Percentiles rank a stretch among this genome's conserved stretches.
These are phyloP conservation scores for Microtus pennsylvanicus DNA, from an alignment of 2,113 vertebrate species.

Conservation along the genomic window DNA sequence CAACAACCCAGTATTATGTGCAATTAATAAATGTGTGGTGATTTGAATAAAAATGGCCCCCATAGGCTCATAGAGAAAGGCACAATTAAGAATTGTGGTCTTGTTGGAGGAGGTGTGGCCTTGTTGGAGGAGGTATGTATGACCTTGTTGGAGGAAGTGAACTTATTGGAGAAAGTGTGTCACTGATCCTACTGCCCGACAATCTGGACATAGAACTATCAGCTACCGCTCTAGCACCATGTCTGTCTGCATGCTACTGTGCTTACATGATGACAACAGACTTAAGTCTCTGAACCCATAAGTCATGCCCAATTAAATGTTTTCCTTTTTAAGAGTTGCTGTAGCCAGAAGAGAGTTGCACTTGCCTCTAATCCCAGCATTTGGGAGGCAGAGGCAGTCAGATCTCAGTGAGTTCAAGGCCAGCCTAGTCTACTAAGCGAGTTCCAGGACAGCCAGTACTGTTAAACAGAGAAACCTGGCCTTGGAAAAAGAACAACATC, in stretches of 20 bases:
- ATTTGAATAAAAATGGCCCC: not conserved
- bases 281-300: not conserved
- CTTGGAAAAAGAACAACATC: too few relatives aligned
- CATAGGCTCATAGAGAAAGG: not conserved
- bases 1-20: not conserved
- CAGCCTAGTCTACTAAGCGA: too few relatives aligned
- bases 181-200: not conserved
- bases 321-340: not conserved
- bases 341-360: too few relatives aligned
- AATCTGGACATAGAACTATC: not conserved
- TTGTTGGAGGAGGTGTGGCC: not conserved
- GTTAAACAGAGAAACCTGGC: too few relatives aligned
- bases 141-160: too few relatives aligned
- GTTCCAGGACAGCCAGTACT: too few relatives aligned
- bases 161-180: not conserved
- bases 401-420: too few relatives aligned
- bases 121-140: too few relatives aligned
- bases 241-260: too few relatives aligned
- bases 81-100: not conserved
- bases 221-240: not conserved
- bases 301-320: not conserved
- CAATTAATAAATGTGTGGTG: not conserved
- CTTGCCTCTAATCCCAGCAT: too few relatives aligned
- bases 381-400: too few relatives aligned
- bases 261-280: not conserved